Evolutionary conservation across 2,113 vertebrate species (phyloP), one percentile per base, ranked within the genome.

Genomic region (Mohoua ochrocephala): DNA sequence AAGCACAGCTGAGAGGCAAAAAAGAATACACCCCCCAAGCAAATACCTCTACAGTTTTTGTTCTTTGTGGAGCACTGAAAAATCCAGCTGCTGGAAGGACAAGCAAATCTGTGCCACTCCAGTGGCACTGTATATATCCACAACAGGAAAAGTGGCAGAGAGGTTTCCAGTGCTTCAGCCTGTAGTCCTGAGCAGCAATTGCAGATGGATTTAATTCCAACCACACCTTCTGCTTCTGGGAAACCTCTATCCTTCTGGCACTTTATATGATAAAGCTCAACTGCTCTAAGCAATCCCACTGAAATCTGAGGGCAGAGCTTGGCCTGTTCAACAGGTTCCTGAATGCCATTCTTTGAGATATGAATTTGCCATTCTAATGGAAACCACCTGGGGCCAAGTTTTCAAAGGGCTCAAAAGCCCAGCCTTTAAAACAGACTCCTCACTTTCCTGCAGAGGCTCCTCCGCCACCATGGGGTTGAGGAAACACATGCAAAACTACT

Each of bases 301-400:
- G 83, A 75, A 92, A 84, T 75, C 42, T 45, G 57, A 91, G 56
- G 85, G 88, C 79, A 92, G 64, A 94, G 68, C 71, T 67, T 88
- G 87, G 71, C 95, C 85, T 78, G 95, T 86, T 93, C 2, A 3
- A 84, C 93, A 92, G 93, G 95, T 96, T 97, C 69, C 83, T 42
- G 52, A 95, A 93, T 88, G 41, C 86, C 85, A 75, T 89, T 96
- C 88, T 93, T 45, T 79, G 60, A 95, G 91, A 96, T 75, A 89
- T 2, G 60, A 64, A 96, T 95, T 97, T 96, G 88, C 80, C 83
- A 92, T 95, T 97, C 93, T 84, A 95, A 96, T 71, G 92, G 64
- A 95, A 96, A 94, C 6, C 33, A 71, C 92, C 85, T 4, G 49
- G n/a, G 93, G 96, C 52, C 92, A 95, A 96, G 91, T 76, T 96